Evolutionary conservation across 2,888 invertebrate genomes (phyloP).

Genomic region (Rhynchonema sp.): DNA sequence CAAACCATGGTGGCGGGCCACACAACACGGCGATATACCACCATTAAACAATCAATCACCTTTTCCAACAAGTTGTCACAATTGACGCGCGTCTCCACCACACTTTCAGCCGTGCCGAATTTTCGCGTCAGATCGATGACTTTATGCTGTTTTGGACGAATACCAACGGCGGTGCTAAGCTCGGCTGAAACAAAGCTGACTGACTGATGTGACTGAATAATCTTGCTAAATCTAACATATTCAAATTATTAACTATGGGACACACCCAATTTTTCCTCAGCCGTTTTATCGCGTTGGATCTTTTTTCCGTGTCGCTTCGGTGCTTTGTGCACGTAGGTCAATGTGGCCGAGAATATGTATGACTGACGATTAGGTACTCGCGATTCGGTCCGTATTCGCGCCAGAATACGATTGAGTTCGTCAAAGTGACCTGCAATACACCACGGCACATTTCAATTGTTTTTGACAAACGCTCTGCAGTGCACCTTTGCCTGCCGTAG

Average conservation of each 20-base stretch:
- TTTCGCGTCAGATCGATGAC: conserved; percentile 71
- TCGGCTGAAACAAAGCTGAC: conserved; percentile 9
- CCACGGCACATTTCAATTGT: no score
- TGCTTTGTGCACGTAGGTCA: conserved; percentile 64
- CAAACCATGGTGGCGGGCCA: no score
- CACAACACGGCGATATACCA: neutral
- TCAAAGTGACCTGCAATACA: conserved; percentile 91
- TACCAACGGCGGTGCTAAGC: conserved; percentile 16
- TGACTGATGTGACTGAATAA: neutral
- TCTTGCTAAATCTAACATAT: neutral
- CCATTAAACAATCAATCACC: conserved; percentile 8
- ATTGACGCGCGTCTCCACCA: conserved; percentile 61
- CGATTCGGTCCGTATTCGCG: neutral
- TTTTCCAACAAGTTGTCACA: conserved; percentile 28
- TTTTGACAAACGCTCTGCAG: no score
- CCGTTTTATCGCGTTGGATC: neutral
- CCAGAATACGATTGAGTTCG: conserved; percentile 58
- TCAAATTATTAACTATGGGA: neutral
- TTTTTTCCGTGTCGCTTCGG: conserved; percentile 39
- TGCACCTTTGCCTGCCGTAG: no score
- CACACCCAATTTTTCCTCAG: conserved; percentile 32
- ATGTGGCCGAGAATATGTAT: conserved; percentile 89
- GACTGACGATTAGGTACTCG: conserved; percentile 47
- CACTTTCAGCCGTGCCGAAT: conserved; percentile 54
- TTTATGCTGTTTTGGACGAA: conserved; percentile 43